Conservation (phyloP, 2,113 vertebrate genomes). For the Rattus norvegicus region DNA sequence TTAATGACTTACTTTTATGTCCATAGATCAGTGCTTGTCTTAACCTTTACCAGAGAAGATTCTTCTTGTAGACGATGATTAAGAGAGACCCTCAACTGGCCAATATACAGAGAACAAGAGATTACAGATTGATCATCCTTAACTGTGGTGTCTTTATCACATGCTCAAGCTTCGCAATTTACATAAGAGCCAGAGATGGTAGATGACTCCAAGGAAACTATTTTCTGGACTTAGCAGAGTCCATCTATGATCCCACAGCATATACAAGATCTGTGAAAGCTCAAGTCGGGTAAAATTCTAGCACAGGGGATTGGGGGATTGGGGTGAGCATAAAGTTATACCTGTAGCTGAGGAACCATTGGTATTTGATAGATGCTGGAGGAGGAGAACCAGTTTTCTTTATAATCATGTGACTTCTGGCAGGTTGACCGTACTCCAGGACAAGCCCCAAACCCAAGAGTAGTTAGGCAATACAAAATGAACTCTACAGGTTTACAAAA, state of each 20-base stretch:
- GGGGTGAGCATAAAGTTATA: background rate
- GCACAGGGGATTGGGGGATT: background rate
- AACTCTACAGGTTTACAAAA: background rate
- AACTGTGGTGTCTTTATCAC: background rate
- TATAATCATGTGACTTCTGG: background rate
- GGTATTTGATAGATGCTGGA: background rate
- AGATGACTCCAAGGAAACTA: background rate
- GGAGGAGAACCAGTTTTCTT: background rate
- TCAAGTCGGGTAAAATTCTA: background rate
- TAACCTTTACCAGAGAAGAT: background rate
- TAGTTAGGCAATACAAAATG: background rate
- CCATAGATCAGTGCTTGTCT: background rate
- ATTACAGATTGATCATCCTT: background rate
- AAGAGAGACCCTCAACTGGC: background rate
- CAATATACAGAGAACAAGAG: background rate
- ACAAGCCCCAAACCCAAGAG: background rate
- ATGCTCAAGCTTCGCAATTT: background rate
- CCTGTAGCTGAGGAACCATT: background rate
- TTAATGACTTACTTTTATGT: background rate
- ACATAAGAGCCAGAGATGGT: background rate
- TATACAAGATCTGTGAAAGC: background rate
- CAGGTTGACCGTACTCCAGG: background rate
- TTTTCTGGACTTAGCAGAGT: background rate
- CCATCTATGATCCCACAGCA: background rate
- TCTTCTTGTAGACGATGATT: background rate